phyloP scores from a whole-genome alignment of 2,888 invertebrate species.

The Clistopyga incitator region DNA sequence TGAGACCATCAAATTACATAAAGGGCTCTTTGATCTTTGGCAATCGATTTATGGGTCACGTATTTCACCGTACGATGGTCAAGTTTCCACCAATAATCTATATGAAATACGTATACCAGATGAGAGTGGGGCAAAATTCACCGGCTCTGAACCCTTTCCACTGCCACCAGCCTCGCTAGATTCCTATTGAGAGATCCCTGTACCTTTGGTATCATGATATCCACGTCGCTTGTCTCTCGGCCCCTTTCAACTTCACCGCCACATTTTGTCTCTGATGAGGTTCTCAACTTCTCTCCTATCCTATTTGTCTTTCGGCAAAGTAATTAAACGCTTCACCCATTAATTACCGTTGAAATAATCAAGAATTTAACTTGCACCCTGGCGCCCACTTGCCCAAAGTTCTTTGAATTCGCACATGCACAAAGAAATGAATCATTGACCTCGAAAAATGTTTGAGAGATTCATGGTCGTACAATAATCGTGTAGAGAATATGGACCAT shows the following conservation, averaged over 20 bases:
- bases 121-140: neutral
- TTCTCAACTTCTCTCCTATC: neutral
- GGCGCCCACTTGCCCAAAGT: too few relatives aligned
- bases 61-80: constrained; percentile 34
- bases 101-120: constrained; percentile 7
- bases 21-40: constrained; percentile 56
- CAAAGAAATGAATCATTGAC: too few relatives aligned
- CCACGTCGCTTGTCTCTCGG: neutral
- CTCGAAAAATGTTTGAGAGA: too few relatives aligned
- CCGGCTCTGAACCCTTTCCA: neutral
- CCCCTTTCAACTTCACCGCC: neutral
- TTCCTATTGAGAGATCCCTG: constrained; percentile 11
- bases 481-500: too few relatives aligned
- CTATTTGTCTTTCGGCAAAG: neutral
- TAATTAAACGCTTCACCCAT: neutral
- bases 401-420: too few relatives aligned
- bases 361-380: too few relatives aligned
- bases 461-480: too few relatives aligned
- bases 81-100: constrained; percentile 35
- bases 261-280: neutral
- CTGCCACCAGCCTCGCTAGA: neutral
- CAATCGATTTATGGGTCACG: constrained; percentile 45
- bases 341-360: neutral
- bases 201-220: neutral
- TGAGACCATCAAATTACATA: constrained; percentile 43